Percentiles rank a stretch among this genome's conserved stretches.
Evolutionary conservation across 2,797 vertebrate genomes (phyloP).

Genomic region (Argyrosomus regius): DNA sequence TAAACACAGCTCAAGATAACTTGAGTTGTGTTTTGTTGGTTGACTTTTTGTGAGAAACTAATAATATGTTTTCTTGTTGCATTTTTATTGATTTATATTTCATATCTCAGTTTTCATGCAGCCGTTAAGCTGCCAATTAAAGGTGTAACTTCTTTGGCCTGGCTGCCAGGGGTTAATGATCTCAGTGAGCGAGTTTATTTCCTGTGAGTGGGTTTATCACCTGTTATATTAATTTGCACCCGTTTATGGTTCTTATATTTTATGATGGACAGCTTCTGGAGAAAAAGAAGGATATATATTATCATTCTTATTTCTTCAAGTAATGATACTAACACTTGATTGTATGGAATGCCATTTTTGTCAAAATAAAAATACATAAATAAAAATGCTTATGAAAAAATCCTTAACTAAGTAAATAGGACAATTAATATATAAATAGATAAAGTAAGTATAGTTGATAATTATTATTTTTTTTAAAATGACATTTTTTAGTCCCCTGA

Average conservation of each 20-base stretch:
- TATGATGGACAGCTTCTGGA: background rate
- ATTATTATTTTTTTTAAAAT: too few species aligned
- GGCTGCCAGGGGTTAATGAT: constrained; percentile 16
- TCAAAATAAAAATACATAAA: too few species aligned
- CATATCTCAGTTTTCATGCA: background rate
- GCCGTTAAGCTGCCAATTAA: constrained; percentile 3
- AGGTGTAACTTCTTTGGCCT: background rate
- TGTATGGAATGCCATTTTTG: too few species aligned
- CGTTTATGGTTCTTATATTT: background rate
- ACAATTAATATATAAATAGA: too few species aligned
- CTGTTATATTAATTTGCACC: background rate
- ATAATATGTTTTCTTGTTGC: background rate
- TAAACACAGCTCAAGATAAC: too few species aligned
- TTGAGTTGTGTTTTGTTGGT: background rate
- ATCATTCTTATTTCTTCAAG: background rate
- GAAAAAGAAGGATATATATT: background rate
- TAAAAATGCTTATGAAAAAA: too few species aligned
- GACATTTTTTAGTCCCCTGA: too few species aligned
- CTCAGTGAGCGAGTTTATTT: background rate
- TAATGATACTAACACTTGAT: background rate
- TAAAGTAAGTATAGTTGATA: too few species aligned
- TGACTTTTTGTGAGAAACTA: background rate
- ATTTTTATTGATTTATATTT: constrained; percentile 9
- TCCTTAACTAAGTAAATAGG: too few species aligned
- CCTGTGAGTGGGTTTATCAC: background rate